Evolutionary conservation across 2,113 vertebrate genomes (phyloP), one percentile per base, ranked within the genome.

Genomic region (Amblyornis subalaris): DNA sequence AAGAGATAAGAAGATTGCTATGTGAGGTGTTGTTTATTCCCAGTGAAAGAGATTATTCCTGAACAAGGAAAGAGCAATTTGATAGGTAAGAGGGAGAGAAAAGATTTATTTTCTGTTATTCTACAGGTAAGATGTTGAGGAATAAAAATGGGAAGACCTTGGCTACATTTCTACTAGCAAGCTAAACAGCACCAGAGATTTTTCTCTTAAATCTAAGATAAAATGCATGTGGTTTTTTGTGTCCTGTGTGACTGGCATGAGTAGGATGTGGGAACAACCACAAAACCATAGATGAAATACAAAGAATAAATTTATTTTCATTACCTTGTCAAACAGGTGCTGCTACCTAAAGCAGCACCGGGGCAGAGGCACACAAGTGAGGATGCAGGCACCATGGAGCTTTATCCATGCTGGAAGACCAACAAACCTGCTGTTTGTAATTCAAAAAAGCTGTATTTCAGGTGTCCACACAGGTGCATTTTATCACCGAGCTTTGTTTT

Each of bases 211-310:
- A 54, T 66, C 54, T 61, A 20, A 82, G n/a, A 73, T 12, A 33
- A 95, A 75, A 86, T 38, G 1, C 7, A 24, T 22, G 38, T 45
- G 7, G 1, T 40, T 55, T 77, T 75, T 44, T n/a, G 6, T 36
- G 44, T 69, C 28, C 24, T 81, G 20, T 50, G 29, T 40, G 58
- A 40, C 21, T 29, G 12, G 14, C n/a, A 31, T 0, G 0, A 22
- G 19, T 19, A 53, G 21, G 38, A 11, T 14, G 10, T 31, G 53
- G 58, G 40, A 73, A 47, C 22, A 55, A n/a, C 25, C 14, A 47
- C 38, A 79, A 47, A 60, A 53, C 8, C 25, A 20, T 26, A 6
- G 12, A 72, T 14, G 28, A 75, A 69, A 48, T 60, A 13, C 13
- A 53, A 74, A 53, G n/a, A 53, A 58, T n/a, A 67, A 58, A 60